These are phyloP conservation scores for Pantherophis guttatus DNA, from an alignment of 2,113 vertebrate species.

Conservation along the genomic window DNA sequence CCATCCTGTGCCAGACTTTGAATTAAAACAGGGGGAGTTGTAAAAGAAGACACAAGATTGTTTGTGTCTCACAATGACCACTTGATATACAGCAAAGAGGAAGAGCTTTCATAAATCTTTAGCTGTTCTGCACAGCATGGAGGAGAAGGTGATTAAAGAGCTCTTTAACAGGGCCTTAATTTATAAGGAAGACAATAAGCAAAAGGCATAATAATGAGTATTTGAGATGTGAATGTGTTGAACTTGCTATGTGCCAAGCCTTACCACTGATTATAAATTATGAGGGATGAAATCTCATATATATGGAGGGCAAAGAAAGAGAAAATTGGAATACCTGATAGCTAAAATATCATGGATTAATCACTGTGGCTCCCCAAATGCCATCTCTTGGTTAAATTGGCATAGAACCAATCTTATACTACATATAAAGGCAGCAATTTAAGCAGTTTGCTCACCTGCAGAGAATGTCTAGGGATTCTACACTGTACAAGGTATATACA, in stretches of 20 bases:
- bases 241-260: neutral
- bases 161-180: neutral
- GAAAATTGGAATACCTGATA: neutral
- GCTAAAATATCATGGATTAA: neutral
- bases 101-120: neutral
- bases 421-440: neutral
- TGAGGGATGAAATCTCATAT: neutral
- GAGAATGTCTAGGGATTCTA: neutral
- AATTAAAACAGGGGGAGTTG: neutral
- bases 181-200: neutral
- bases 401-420: neutral
- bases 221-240: neutral
- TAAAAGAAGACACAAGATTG: neutral
- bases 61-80: neutral
- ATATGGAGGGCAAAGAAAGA: neutral
- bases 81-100: neutral
- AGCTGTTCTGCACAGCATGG: neutral
- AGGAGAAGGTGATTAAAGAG: neutral
- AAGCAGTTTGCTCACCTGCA: neutral
- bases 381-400: neutral
- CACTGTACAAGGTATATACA: too few relatives aligned
- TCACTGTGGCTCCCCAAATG: neutral
- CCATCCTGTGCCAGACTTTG: neutral
- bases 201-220: neutral
- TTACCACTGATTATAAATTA: neutral